These are phyloP conservation scores for Oikopleura vanhoeffeni DNA, from an alignment of 23 tunicate species.

Conservation along the genomic window DNA sequence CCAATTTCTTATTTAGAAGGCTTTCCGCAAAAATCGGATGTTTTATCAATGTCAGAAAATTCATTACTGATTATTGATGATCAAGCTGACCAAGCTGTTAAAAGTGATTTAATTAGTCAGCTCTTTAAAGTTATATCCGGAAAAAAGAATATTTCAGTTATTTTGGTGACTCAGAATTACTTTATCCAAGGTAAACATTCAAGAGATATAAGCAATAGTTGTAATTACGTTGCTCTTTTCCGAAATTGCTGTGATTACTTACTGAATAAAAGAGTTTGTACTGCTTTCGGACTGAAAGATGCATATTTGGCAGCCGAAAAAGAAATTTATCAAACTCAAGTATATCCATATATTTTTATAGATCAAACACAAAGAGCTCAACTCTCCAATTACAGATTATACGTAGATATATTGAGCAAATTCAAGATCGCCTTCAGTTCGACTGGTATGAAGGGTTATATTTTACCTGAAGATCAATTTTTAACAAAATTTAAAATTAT, in stretches of 20 bases:
- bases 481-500: background rate
- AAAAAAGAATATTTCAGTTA: background rate
- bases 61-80: background rate
- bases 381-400: background rate
- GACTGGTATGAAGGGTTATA: background rate
- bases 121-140: slow-evolving; percentile 6
- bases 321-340: background rate
- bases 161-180: background rate
- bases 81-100: background rate
- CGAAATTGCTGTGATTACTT: background rate
- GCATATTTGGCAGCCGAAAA: background rate
- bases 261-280: background rate
- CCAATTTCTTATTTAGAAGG: background rate
- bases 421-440: background rate
- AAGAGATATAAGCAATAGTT: background rate
- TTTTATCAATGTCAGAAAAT: background rate
- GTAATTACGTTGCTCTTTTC: background rate
- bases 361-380: background rate
- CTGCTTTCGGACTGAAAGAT: background rate
- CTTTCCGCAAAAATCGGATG: background rate
- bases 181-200: background rate
- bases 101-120: background rate
- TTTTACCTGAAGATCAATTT: background rate
- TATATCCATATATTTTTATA: background rate
- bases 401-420: background rate